Percentiles rank a stretch among this genome's conserved stretches.
Evolutionary conservation across 1,140 invertebrate genomes (phyloP).

Genomic region (Delia radicum): DNA sequence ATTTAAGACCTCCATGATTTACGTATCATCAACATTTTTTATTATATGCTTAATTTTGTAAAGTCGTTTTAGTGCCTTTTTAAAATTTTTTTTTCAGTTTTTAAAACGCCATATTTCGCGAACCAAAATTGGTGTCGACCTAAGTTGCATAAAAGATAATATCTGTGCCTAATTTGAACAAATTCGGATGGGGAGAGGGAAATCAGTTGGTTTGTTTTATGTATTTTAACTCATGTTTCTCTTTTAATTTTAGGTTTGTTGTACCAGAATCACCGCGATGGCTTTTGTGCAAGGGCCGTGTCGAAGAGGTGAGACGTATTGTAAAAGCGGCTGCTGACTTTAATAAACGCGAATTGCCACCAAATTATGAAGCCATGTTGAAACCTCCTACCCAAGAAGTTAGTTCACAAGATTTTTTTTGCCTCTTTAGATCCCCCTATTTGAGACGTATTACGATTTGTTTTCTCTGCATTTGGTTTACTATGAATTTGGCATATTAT

Average conservation of each 20-base stretch:
- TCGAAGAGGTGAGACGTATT: constrained; percentile 68
- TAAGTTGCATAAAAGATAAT: no score
- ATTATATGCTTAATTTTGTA: no score
- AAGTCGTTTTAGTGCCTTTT: no score
- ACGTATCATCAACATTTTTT: no score
- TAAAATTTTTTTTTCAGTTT: no score
- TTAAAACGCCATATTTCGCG: no score
- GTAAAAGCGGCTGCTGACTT: constrained; percentile 68
- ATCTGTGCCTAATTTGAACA: no score
- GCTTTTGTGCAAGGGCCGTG: constrained; percentile 73
- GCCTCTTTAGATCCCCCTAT: constrained; percentile 64
- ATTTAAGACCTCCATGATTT: no score
- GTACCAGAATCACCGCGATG: constrained; percentile 84
- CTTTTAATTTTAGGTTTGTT: constrained; percentile 62
- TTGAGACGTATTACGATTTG: constrained; percentile 67
- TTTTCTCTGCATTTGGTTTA: constrained; percentile 70
- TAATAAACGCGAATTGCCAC: constrained; percentile 63
- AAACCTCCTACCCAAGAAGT: constrained; percentile 55
- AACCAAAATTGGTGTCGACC: no score
- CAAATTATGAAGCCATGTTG: constrained; percentile 65
- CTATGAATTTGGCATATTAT: constrained; percentile 73
- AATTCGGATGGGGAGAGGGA: no score
- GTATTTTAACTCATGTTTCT: no score
- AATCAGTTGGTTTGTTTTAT: no score
- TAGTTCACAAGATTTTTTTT: constrained; percentile 60